These are phyloP conservation scores for Cryptophagus acutangulus DNA, from an alignment of 2,888 invertebrate species.

Conservation along the genomic window DNA sequence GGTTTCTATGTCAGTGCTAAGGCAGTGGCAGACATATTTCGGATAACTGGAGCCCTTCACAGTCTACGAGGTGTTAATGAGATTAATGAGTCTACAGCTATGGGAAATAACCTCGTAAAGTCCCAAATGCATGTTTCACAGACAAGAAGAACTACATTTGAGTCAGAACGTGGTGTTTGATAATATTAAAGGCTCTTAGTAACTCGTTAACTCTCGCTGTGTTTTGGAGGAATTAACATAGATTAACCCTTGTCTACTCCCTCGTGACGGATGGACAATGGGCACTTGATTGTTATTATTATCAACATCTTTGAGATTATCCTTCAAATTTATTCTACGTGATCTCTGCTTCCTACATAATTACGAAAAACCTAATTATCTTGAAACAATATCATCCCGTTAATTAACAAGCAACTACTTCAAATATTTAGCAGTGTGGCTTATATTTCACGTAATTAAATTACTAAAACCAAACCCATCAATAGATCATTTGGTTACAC, in stretches of 20 bases:
- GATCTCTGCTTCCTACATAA: neutral
- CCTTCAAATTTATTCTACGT: constrained; percentile 1
- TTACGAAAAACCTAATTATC: too few relatives aligned
- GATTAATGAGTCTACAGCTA: constrained; percentile 1
- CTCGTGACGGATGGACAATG: constrained; percentile 1
- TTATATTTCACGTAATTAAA: too few relatives aligned
- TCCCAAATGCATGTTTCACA: neutral
- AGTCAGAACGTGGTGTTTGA: constrained; percentile 1
- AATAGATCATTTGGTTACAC: too few relatives aligned
- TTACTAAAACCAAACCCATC: too few relatives aligned
- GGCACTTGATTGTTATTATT: neutral
- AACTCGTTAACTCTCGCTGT: neutral
- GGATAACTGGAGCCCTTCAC: neutral
- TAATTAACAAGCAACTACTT: too few relatives aligned
- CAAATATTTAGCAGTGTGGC: too few relatives aligned
- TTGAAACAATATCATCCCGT: too few relatives aligned
- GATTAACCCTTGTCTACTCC: constrained; percentile 2
- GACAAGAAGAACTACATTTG: neutral
- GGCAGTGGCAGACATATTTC: neutral
- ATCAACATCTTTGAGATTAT: neutral
- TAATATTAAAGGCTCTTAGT: neutral
- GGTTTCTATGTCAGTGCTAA: too few relatives aligned
- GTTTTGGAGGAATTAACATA: neutral
- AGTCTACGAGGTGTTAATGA: neutral
- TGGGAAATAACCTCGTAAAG: constrained; percentile 1